Percentiles rank a stretch among this genome's conserved stretches.
phyloP scores from a whole-genome alignment of 2,113 vertebrate species.

The Rhabdornis inornatus region DNA sequence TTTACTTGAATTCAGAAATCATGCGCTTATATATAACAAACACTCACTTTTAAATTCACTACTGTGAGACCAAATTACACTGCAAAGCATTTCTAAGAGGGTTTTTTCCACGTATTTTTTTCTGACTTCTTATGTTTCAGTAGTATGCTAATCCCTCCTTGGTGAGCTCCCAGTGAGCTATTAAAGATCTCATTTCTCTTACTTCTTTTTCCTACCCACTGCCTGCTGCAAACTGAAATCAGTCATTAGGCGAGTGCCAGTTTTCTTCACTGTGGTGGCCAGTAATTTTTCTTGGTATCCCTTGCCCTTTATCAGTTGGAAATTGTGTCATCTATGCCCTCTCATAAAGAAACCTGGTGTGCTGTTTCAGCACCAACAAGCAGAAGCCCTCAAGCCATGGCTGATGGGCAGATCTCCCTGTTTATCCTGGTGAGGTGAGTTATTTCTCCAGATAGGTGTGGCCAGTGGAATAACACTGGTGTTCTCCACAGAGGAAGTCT shows the following conservation, averaged over 20 bases:
- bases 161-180: not conserved
- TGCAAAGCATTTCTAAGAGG: not conserved
- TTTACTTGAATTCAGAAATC: not conserved
- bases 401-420: not conserved
- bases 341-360: not conserved
- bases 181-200: not conserved
- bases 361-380: not conserved
- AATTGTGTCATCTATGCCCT: not conserved
- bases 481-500: too few relatives aligned
- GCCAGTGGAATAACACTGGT: not conserved
- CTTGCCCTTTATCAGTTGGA: not conserved
- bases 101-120: not conserved
- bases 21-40: not conserved
- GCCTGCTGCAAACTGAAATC: not conserved
- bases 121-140: not conserved
- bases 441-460: not conserved
- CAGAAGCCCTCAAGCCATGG: not conserved
- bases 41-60: not conserved
- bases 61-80: not conserved
- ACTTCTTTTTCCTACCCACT: not conserved
- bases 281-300: not conserved
- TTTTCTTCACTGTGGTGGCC: not conserved
- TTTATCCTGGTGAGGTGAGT: not conserved
- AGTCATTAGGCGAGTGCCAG: not conserved
- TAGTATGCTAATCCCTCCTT: not conserved